Evolutionary conservation across 2,888 invertebrate species (phyloP).

Genomic region (Plagiodera versicolora): DNA sequence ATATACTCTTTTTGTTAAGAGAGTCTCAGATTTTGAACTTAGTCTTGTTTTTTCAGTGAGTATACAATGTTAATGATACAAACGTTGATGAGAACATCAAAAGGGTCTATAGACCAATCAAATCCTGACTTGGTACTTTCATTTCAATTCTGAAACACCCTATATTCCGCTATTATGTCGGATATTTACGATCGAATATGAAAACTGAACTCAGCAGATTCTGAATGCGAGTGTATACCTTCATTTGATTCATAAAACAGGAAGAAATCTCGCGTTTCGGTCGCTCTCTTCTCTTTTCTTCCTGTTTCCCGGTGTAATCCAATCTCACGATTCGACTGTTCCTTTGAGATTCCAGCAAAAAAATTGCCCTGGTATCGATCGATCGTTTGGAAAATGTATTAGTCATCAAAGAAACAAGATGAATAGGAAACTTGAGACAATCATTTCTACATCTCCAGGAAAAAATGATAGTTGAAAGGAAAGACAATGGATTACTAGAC

Average conservation of each 20-base stretch:
- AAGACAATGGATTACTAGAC: no score
- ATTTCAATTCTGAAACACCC: neutral
- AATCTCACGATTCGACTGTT: neutral
- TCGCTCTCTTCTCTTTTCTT: neutral
- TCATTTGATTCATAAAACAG: conserved; percentile 1
- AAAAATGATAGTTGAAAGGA: no score
- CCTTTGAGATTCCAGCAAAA: neutral
- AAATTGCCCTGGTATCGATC: neutral
- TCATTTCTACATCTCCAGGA: no score
- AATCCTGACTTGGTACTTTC: no score
- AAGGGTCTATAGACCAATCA: no score
- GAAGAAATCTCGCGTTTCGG: neutral
- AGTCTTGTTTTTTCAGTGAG: no score
- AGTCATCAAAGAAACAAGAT: neutral
- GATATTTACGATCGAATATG: conserved; percentile 1
- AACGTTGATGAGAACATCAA: no score
- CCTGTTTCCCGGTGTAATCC: neutral
- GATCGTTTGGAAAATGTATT: neutral
- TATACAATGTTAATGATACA: no score
- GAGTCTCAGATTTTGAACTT: no score
- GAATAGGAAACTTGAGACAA: neutral
- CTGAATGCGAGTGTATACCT: conserved; percentile 1
- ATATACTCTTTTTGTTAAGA: no score
- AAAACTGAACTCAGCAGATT: neutral
- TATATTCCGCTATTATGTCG: neutral